phyloP scores from a whole-genome alignment of 2,888 invertebrate species.

The Diadegma fenestrale region DNA sequence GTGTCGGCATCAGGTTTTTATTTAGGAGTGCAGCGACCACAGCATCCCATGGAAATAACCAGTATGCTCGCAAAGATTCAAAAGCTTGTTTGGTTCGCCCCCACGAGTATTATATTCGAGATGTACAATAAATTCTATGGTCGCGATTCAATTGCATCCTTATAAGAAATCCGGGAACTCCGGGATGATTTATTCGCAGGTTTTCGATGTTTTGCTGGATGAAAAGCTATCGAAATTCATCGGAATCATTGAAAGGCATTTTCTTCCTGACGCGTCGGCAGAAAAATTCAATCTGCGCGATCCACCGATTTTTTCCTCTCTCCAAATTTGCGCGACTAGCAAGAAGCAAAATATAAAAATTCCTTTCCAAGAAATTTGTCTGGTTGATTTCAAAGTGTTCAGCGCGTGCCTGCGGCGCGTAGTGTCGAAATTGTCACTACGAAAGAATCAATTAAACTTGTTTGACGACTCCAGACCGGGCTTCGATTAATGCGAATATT shows the following conservation, averaged over 20 bases:
- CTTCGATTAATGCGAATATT: constrained; percentile 41
- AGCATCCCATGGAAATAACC: constrained; percentile 2
- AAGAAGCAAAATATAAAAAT: background rate
- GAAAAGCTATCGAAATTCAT: background rate
- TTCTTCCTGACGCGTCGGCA: background rate
- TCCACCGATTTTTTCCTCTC: background rate
- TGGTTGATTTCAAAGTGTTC: constrained; percentile 39
- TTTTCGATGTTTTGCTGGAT: background rate
- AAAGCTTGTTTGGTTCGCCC: background rate
- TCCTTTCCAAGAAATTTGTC: constrained; percentile 6
- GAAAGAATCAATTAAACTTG: constrained; percentile 55
- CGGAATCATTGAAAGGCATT: background rate
- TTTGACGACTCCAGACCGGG: constrained; percentile 51
- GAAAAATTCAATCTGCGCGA: background rate
- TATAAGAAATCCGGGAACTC: background rate
- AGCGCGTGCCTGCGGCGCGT: background rate
- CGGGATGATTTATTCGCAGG: background rate
- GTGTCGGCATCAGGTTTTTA: constrained; percentile 43
- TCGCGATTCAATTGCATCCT: constrained; percentile 13
- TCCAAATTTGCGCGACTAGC: background rate
- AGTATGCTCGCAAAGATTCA: constrained; percentile 12
- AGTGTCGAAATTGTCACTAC: constrained; percentile 59
- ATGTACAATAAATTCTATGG: constrained; percentile 38
- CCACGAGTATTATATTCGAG: constrained; percentile 36
- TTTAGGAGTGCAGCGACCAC: constrained; percentile 28